Evolutionary conservation across 2,888 invertebrate genomes (phyloP), one percentile per base, ranked within the genome.

Genomic region (Scaptomyza flava): DNA sequence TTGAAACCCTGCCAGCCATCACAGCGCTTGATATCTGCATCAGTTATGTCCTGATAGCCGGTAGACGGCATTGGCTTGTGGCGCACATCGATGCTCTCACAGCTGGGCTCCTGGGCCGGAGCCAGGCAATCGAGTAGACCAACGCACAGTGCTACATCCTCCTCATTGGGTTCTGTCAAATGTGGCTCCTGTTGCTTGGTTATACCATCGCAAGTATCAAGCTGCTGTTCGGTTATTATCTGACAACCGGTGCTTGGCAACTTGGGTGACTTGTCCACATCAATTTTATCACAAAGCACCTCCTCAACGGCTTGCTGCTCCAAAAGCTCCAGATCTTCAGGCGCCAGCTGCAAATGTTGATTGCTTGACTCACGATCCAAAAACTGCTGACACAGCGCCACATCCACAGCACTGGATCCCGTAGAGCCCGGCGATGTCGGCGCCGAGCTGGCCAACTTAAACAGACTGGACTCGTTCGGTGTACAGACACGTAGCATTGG

Each of bases 401-500:
- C 47, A 47, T 87, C 87, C 47, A 57, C 43, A 0, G 72, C 60
- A 43, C 74, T 38, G 12, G 41, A 41, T 17, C 51, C 8, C 43
- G 66, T 31, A 48, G 62, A 6, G 43, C 59, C 30, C 0, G 89
- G 89, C 2, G 89, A 89, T 3, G 82, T 77, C 3, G 90, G 86
- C 4, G 86, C 73, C 14, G 90, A 85, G n/a, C 79, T 66, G 20
- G 85, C 89, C 43, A 90, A 42, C 59, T 89, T 90, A 5, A 84
- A 90, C 1, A 90, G 79, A 38, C 86, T 90, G 5, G 90, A 90
- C 20, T 89, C 86, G 89, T 96, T 95, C 3, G 96, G 96, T 6
- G 96, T 95, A 79, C 96, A 96, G 70, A 89, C 43, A 2, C 79
- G 66, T 1, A 90, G 41, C 1, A 62, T 50, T 0, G 90, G 90